phyloP scores from a whole-genome alignment of 2,797 vertebrate species.

The Pseudochaenichthys georgianus region DNA sequence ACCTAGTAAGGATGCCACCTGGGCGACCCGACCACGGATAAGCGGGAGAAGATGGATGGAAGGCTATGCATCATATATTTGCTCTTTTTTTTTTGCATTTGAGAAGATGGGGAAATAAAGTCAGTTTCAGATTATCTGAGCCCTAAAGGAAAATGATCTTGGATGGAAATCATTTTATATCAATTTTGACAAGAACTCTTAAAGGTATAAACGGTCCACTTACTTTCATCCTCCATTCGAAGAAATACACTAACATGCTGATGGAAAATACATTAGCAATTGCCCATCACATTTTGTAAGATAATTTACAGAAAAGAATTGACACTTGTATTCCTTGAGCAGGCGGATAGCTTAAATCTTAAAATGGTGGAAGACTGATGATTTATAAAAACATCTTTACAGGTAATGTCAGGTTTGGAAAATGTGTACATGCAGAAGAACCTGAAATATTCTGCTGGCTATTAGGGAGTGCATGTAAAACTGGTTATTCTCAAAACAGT shows the following conservation, averaged over 20 bases:
- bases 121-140: conserved; percentile 2
- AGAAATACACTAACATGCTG: neutral
- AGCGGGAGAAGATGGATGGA: too few species aligned
- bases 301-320: neutral
- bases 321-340: neutral
- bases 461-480: conserved; percentile 9
- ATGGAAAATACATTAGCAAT: neutral
- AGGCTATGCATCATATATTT: too few species aligned
- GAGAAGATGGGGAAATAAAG: conserved; percentile 15
- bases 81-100: too few species aligned
- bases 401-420: conserved; percentile 3
- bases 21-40: too few species aligned
- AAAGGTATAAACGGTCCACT: conserved; percentile 33
- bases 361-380: neutral
- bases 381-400: conserved; percentile 6
- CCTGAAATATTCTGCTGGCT: neutral
- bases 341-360: neutral
- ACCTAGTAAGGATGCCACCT: too few species aligned
- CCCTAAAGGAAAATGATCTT: conserved; percentile 53
- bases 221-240: conserved; percentile 26
- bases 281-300: neutral
- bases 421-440: conserved; percentile 2
- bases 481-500: conserved; percentile 46
- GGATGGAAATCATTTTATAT: conserved; percentile 56
- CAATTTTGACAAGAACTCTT: conserved; percentile 35